Percentiles rank a stretch among this genome's conserved stretches.
These are phyloP conservation scores for Pissodes strobi DNA, from an alignment of 1,140 invertebrate species.

Conservation along the genomic window DNA sequence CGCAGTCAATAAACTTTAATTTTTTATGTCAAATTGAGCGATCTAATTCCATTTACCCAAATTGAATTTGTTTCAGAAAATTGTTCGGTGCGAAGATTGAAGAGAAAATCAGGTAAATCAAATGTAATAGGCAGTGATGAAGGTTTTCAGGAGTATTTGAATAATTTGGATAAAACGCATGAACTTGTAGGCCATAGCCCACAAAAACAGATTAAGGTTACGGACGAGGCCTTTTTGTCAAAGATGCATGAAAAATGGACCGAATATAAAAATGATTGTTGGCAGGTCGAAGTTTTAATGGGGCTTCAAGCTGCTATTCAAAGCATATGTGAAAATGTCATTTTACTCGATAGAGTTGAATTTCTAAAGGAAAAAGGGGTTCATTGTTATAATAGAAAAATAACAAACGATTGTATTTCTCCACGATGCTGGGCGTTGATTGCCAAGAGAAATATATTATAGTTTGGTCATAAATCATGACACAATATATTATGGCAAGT, in stretches of 20 bases:
- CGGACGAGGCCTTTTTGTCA: constrained; percentile 30
- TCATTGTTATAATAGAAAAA: constrained; percentile 60
- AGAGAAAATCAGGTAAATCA: constrained; percentile 61
- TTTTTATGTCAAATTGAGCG: neutral
- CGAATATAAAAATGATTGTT: constrained; percentile 40
- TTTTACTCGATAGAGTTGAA: constrained; percentile 68
- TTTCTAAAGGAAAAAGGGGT: constrained; percentile 64
- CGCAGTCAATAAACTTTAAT: no score
- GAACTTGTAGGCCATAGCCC: constrained; percentile 13
- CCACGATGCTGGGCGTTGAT: constrained; percentile 64
- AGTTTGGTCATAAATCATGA: no score
- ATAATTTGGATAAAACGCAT: constrained; percentile 57
- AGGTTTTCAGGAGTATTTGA: constrained; percentile 58
- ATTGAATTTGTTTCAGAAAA: constrained; percentile 58
- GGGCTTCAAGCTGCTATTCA: constrained; percentile 57
- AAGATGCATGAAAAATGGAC: constrained; percentile 49
- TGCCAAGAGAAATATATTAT: constrained; percentile 39
- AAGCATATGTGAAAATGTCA: constrained; percentile 68
- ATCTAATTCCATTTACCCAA: constrained; percentile 7
- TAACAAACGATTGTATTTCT: constrained; percentile 63
- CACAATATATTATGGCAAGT: no score
- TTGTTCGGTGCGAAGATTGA: constrained; percentile 59
- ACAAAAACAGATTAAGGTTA: constrained; percentile 18
- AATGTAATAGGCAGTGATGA: constrained; percentile 55
- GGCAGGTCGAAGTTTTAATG: constrained; percentile 51